Evolutionary conservation across 2,113 vertebrate genomes (phyloP).

Genomic region (Tretioscincus oriximinensis): DNA sequence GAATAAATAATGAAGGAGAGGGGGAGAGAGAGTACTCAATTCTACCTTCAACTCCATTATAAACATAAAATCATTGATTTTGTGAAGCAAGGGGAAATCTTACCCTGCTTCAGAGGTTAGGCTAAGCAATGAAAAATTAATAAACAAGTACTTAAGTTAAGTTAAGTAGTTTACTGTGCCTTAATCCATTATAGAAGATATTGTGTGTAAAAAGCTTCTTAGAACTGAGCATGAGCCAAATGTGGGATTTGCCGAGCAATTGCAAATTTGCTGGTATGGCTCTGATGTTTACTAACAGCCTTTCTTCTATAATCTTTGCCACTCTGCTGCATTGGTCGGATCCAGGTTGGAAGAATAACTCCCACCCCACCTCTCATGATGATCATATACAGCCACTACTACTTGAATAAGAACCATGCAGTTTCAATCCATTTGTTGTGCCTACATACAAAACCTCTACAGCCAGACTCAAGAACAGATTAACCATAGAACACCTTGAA

Average conservation of each 20-base stretch:
- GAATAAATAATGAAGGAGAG: constrained; percentile 37
- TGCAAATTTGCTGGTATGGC: background rate
- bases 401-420: too few relatives aligned
- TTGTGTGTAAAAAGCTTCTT: constrained; percentile 7
- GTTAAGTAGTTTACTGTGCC: constrained; percentile 16
- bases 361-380: too few relatives aligned
- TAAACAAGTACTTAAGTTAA: constrained; percentile 34
- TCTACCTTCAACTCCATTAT: constrained; percentile 50
- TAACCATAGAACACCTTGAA: too few relatives aligned
- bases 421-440: too few relatives aligned
- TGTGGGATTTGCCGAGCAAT: background rate
- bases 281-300: background rate
- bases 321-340: background rate
- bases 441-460: too few relatives aligned
- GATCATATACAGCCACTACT: too few relatives aligned
- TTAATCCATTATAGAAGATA: constrained; percentile 11
- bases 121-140: constrained; percentile 34
- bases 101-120: constrained; percentile 17
- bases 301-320: background rate
- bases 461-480: too few relatives aligned
- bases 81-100: constrained; percentile 1
- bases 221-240: background rate
- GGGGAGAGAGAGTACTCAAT: constrained; percentile 37
- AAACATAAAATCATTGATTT: constrained; percentile 32
- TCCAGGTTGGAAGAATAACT: too few relatives aligned